Base-by-base conservation (phyloP, 2,113 vertebrate species). In the Etheostoma spectabile region DNA sequence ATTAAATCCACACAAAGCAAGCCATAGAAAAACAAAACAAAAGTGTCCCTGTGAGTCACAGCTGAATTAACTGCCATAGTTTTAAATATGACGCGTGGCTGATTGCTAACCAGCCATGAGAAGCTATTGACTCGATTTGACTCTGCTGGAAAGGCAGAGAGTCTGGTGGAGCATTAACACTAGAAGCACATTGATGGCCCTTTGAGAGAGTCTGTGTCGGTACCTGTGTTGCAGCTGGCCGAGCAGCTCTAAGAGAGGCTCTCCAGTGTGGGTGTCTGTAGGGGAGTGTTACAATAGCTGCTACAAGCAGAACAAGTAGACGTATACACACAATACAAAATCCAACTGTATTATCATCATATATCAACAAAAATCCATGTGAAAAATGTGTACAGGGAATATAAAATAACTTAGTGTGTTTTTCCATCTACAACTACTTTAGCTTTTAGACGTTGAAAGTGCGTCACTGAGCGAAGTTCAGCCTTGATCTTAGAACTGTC, bases 161-260 rank as follows among this genome's bases (percentile, higher is more conserved):
- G 45, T 30, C 49, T 21, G 10, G 4, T 24, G 33, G 27, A 71
- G 24, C 49, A 38, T 48, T 63, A 21, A 45, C 49, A 33, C 56
- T 61, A 33, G 18, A 60, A 67, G 42, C 51, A 27, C 38, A 72
- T 35, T 8, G 13, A 19, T 19, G 19, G 45, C 10, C 8, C 24
- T 51, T 22, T 38, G 24, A 77, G 30, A 52, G 48, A 70, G 33
- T 42, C 53, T 51, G 15, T 60, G 65, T 61, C 4, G 65, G 30
- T 55, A 64, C 59, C 67, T 55, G 8, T 48, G 49, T 24, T n/a
- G 76, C 38, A 79, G n/a, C 64, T 27, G 21, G 19, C 8, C 21
- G 2, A 30, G 52, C 3, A 1, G 13, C 19, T 53, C 15, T 27
- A 11, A 13, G 12, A 66, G 74, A 76, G 62, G 16, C 49, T 55